A percentile compares a stretch with the other conserved stretches of the same genome.
Evolutionary conservation across 2,797 vertebrate species (phyloP).

Genomic region (Mus minutoides): DNA sequence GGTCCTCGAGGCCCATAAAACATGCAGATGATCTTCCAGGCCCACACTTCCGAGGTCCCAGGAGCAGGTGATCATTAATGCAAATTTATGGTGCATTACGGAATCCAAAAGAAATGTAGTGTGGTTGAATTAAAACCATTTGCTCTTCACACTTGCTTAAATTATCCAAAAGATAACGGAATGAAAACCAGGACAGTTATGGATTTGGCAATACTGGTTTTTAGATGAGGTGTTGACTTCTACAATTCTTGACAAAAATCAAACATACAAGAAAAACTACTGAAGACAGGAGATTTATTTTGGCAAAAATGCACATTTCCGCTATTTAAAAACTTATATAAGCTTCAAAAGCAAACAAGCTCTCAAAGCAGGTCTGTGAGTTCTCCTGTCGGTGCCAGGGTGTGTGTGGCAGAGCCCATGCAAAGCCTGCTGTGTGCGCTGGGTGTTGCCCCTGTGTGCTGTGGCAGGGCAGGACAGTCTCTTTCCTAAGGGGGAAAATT

Average conservation of each 20-base stretch:
- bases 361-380: conserved; percentile 77
- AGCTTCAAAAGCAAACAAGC: conserved; percentile 63
- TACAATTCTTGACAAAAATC: conserved; percentile 13
- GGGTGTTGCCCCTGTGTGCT: neutral
- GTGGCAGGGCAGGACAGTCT: conserved; percentile 56
- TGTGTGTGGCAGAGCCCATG: conserved; percentile 40
- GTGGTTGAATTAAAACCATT: conserved; percentile 47
- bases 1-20: neutral
- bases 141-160: conserved; percentile 70
- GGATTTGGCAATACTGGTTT: conserved; percentile 31
- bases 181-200: neutral
- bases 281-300: conserved; percentile 75
- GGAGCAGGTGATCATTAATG: conserved; percentile 60
- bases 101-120: conserved; percentile 30
- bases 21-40: neutral
- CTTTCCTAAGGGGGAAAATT: conserved; percentile 61
- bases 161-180: conserved; percentile 50
- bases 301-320: conserved; percentile 81
- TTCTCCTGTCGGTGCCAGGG: neutral
- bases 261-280: conserved; percentile 57
- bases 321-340: conserved; percentile 74
- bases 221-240: conserved; percentile 63
- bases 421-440: conserved; percentile 18
- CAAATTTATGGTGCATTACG: conserved; percentile 73
- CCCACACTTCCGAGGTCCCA: conserved; percentile 62